A percentile compares a stretch with the other conserved stretches of the same genome.
phyloP scores from a whole-genome alignment of 1,140 invertebrate genomes.

The Hycleus cichorii region DNA sequence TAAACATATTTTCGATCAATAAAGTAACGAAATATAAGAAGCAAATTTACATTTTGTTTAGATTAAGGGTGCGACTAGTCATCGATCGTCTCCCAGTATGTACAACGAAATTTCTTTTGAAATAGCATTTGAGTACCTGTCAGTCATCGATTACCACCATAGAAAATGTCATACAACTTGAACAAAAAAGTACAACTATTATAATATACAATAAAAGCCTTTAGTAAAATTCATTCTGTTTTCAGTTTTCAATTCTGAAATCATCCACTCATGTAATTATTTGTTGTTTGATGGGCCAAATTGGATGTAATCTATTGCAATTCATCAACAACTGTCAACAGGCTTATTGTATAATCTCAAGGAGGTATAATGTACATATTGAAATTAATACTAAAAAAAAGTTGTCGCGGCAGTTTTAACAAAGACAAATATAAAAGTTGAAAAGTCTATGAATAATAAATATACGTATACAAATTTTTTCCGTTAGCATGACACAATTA shows the following conservation, averaged over 20 bases:
- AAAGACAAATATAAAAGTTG: too few relatives aligned
- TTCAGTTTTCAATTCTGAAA: slow-evolving; percentile 21
- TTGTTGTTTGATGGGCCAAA: slow-evolving; percentile 23
- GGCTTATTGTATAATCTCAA: slow-evolving; percentile 17
- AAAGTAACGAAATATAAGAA: too few relatives aligned
- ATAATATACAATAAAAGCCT: slow-evolving; percentile 2
- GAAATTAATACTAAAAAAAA: not conserved
- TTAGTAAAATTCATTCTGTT: slow-evolving; percentile 15
- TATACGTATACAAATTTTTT: too few relatives aligned
- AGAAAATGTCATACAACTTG: slow-evolving; percentile 15
- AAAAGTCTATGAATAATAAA: too few relatives aligned
- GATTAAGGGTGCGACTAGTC: too few relatives aligned
- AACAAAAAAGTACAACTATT: too few relatives aligned
- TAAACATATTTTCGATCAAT: too few relatives aligned
- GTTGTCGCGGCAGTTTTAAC: too few relatives aligned
- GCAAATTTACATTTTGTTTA: too few relatives aligned
- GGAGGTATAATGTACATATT: slow-evolving; percentile 21
- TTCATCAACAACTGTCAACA: slow-evolving; percentile 25
- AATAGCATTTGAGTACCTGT: slow-evolving; percentile 23
- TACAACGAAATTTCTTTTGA: slow-evolving; percentile 2
- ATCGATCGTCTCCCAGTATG: too few relatives aligned
- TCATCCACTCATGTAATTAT: slow-evolving; percentile 26
- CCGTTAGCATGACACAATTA: too few relatives aligned
- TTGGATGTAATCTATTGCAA: slow-evolving; percentile 27
- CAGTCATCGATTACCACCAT: slow-evolving; percentile 22